Evolutionary conservation across 2,888 invertebrate genomes (phyloP).

Genomic region (Diachrysia chrysitis): DNA sequence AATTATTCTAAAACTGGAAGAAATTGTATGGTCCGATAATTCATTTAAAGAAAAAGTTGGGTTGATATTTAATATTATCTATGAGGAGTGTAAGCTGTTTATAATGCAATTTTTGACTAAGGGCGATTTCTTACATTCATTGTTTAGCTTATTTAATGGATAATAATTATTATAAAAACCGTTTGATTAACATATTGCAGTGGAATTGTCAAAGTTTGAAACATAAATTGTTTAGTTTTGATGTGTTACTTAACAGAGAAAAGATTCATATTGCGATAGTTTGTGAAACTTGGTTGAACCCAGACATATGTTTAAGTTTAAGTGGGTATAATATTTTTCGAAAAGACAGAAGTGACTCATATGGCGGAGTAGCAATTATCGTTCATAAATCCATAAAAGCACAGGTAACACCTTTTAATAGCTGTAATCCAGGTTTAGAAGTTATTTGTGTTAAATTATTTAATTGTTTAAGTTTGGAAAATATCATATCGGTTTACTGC

Average conservation of each 20-base stretch:
- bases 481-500: neutral
- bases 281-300: neutral
- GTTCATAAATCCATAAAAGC: neutral
- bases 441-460: slow-evolving; percentile 1
- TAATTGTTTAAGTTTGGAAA: neutral
- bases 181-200: slow-evolving; percentile 3
- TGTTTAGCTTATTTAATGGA: slow-evolving; percentile 9
- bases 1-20: too few species aligned
- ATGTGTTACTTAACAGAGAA: too few species aligned
- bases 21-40: too few species aligned
- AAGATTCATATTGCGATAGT: too few species aligned
- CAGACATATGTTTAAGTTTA: neutral
- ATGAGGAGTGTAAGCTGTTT: neutral
- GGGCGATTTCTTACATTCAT: too few species aligned
- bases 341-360: neutral
- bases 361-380: neutral
- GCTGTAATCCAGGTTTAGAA: neutral
- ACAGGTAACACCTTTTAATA: too few species aligned
- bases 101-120: too few species aligned
- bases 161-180: neutral
- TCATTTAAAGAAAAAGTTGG: too few species aligned
- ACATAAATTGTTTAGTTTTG: too few species aligned
- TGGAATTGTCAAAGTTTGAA: too few species aligned
- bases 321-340: neutral
- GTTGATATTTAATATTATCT: neutral